Base-by-base conservation (phyloP, 2,888 invertebrate species). In the Athalia rosae region DNA sequence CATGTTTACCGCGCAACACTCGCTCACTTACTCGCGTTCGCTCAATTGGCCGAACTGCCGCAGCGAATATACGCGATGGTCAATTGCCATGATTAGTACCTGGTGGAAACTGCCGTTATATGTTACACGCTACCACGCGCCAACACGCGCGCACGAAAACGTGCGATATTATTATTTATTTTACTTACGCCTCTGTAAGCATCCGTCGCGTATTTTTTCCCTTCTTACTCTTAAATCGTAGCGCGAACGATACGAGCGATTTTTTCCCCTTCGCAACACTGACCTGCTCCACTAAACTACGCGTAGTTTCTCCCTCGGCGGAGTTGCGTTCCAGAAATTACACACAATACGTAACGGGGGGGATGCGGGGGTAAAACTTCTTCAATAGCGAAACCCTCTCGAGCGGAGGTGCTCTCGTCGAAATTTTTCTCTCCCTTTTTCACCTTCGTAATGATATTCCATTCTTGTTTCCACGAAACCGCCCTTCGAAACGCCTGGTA, bases 1-100 rank as follows among this genome's bases (percentile, higher is more conserved):
- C 77, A 77, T 77, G 77, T 77, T 77, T 61, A 67, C 77, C 66
- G 53, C 53, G 43, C 43, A 63, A 15, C 56, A 13, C 53, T 66
- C 76, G 15, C 28, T 13, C 11, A 41, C 11, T n/a, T n/a, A 66
- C 6, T 63, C 58, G 47, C 45, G 28, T 28, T 28, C 28, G 63
- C 6, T 47, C 6, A 45, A 63, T 13, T 43, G 2, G 5, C 28
- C 28, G 28, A 28, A 28, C 28, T 28, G 28, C 28, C 28, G 28
- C 28, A 28, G 28, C 28, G 28, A 28, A 28, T 28, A 28, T 28
- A 28, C 59, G 59, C 59, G 59, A 28, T 61, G 15, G 15, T 45
- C 56, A 74, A 74, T 74, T 62, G 63, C 48, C 64, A 28, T 66
- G 63, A 76, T 76, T 45, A 61, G 43, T 28, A 50, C 13, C 61